phyloP scores from a whole-genome alignment of 1,140 invertebrate species.

The Dendroctonus ponderosae region DNA sequence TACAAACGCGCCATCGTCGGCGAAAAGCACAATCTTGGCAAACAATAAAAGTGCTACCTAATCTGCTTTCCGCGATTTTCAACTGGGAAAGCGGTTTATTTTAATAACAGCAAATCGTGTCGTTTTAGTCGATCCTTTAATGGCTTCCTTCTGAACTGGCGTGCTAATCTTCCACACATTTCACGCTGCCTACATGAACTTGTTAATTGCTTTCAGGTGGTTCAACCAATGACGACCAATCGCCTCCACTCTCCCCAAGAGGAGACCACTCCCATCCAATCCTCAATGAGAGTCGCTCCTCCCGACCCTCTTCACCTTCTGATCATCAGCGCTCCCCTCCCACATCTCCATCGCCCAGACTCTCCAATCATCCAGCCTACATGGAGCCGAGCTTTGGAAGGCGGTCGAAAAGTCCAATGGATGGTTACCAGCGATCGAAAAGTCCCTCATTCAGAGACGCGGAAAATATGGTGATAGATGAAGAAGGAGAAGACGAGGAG shows the following conservation, averaged over 20 bases:
- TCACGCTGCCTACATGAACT: background rate
- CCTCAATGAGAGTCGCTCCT: slow-evolving; percentile 53
- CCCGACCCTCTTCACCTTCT: slow-evolving; percentile 51
- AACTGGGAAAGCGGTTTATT: slow-evolving; percentile 16
- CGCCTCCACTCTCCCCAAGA: slow-evolving; percentile 59
- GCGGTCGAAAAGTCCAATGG: slow-evolving; percentile 13
- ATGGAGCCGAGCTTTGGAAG: slow-evolving; percentile 51
- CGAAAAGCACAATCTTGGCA: slow-evolving; percentile 29
- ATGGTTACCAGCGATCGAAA: slow-evolving; percentile 51
- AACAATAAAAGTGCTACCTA: slow-evolving; percentile 39
- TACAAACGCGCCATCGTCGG: slow-evolving; percentile 31
- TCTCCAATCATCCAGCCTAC: slow-evolving; percentile 51
- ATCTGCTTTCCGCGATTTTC: slow-evolving; percentile 20
- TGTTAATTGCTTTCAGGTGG: slow-evolving; percentile 55
- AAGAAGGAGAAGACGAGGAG: slow-evolving; percentile 68
- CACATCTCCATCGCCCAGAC: slow-evolving; percentile 41
- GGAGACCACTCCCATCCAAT: slow-evolving; percentile 50
- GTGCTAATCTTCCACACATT: too few species aligned
- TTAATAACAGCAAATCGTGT: slow-evolving; percentile 3
- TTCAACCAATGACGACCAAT: slow-evolving; percentile 64
- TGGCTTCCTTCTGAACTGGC: too few species aligned
- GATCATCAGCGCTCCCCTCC: slow-evolving; percentile 49
- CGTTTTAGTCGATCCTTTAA: too few species aligned
- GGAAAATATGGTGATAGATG: slow-evolving; percentile 57
- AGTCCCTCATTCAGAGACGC: slow-evolving; percentile 49